Evolutionary conservation across 2,797 vertebrate species (phyloP).

Genomic region (Paratrypauchen microcephalus): DNA sequence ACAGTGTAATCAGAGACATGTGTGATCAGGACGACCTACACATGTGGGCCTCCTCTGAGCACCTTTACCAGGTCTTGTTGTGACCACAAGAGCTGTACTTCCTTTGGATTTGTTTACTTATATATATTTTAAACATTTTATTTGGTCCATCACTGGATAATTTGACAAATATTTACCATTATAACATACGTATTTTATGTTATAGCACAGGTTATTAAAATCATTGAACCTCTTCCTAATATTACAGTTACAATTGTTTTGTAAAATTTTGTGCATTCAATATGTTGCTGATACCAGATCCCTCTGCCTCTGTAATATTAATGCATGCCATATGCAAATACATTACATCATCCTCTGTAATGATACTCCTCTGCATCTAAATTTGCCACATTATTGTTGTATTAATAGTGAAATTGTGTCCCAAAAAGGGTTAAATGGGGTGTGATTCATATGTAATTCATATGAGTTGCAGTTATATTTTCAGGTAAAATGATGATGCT

Average conservation of each 20-base stretch:
- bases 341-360: neutral
- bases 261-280: no score
- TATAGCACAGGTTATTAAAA: no score
- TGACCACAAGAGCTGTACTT: no score
- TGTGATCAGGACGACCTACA: constrained; percentile 56
- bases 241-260: no score
- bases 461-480: neutral
- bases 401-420: neutral
- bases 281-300: neutral
- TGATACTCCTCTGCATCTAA: neutral
- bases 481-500: neutral
- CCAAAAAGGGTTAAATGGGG: neutral
- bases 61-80: neutral
- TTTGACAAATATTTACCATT: no score
- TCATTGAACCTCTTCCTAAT: no score
- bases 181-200: no score
- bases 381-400: neutral
- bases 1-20: constrained; percentile 70
- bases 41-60: constrained; percentile 4
- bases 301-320: neutral
- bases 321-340: neutral
- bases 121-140: no score
- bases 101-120: no score
- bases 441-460: neutral
- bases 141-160: no score